Percentiles rank a stretch among this genome's conserved stretches.
Evolutionary conservation across 2,888 invertebrate species (phyloP).

Genomic region (Cactoblastis cactorum): DNA sequence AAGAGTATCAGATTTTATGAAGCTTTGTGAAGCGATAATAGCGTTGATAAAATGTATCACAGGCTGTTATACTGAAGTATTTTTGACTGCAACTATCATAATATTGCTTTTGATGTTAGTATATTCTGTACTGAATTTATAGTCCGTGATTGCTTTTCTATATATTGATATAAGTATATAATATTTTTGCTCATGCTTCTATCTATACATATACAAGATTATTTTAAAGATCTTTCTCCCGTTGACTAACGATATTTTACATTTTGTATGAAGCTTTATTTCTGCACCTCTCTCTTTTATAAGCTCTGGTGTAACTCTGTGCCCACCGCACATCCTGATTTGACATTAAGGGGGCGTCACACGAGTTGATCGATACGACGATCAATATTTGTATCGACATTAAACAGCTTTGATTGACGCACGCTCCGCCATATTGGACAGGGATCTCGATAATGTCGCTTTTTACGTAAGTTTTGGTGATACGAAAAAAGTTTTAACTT

Average conservation of each 20-base stretch:
- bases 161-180: too few relatives aligned
- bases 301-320: background rate
- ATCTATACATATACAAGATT: too few relatives aligned
- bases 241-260: background rate
- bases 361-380: background rate
- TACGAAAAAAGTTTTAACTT: background rate
- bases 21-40: too few relatives aligned
- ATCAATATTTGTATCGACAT: background rate
- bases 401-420: background rate
- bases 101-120: too few relatives aligned
- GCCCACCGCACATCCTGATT: background rate
- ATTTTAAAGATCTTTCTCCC: too few relatives aligned
- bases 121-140: too few relatives aligned
- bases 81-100: too few relatives aligned
- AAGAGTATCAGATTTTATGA: too few relatives aligned
- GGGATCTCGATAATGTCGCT: background rate
- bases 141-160: too few relatives aligned
- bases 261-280: background rate
- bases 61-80: too few relatives aligned
- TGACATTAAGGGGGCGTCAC: background rate
- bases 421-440: background rate
- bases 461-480: background rate
- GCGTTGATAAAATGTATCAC: too few relatives aligned
- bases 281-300: background rate
- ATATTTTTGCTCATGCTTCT: too few relatives aligned